phyloP scores from a whole-genome alignment of 2,113 vertebrate species.

The Phaethornis superciliosus region DNA sequence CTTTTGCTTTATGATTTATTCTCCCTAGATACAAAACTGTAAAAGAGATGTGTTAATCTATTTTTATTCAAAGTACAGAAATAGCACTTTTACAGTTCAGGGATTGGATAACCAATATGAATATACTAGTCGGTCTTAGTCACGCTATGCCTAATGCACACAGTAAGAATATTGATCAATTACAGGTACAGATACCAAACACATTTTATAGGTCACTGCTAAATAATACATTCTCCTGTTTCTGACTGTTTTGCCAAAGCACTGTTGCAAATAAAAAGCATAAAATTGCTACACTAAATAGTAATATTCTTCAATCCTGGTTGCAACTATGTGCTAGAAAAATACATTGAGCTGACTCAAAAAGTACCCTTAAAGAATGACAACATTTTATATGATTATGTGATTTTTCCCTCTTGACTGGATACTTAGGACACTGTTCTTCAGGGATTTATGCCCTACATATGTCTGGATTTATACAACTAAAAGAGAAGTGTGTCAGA shows the following conservation, averaged over 20 bases:
- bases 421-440: slow-evolving; percentile 35
- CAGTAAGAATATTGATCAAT: slow-evolving; percentile 64
- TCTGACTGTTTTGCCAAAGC: slow-evolving; percentile 32
- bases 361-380: neutral
- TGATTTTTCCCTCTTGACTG: neutral
- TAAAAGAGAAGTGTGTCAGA: slow-evolving; percentile 25
- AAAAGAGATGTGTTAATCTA: slow-evolving; percentile 68
- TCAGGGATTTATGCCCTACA: slow-evolving; percentile 9
- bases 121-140: slow-evolving; percentile 11
- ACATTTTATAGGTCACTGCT: slow-evolving; percentile 7
- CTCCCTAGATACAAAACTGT: slow-evolving; percentile 60
- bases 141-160: slow-evolving; percentile 36
- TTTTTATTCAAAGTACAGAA: slow-evolving; percentile 73
- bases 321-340: slow-evolving; percentile 15
- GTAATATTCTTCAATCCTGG: neutral
- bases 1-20: slow-evolving; percentile 68
- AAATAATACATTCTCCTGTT: slow-evolving; percentile 35
- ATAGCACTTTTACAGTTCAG: slow-evolving; percentile 59
- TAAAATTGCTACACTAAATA: neutral
- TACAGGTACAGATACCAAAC: slow-evolving; percentile 26
- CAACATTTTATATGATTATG: neutral
- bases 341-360: neutral
- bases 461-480: slow-evolving; percentile 28
- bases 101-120: slow-evolving; percentile 56
- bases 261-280: slow-evolving; percentile 29